These are phyloP conservation scores for Mactra quadrangularis DNA, from an alignment of 1,140 invertebrate species.

Conservation along the genomic window DNA sequence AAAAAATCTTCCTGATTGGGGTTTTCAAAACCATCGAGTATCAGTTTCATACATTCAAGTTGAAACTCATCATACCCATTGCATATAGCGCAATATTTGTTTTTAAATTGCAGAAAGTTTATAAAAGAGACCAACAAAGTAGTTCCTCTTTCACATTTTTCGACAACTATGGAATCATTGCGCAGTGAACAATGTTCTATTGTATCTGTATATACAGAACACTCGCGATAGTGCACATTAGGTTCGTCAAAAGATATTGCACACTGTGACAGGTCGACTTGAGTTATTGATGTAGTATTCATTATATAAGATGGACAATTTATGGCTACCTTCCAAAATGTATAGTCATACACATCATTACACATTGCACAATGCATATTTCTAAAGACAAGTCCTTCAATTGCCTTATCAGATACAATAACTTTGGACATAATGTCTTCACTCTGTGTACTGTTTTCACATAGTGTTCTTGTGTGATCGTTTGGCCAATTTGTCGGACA, in stretches of 20 bases:
- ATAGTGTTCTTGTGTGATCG: not conserved
- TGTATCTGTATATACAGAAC: not conserved
- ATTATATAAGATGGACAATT: not conserved
- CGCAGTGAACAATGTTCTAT: not conserved
- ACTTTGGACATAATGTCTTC: conserved; percentile 3
- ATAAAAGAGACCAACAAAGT: not conserved
- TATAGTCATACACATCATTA: conserved; percentile 11
- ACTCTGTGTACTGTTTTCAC: not conserved
- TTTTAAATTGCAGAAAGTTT: not conserved
- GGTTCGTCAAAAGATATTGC: not conserved
- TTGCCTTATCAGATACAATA: not conserved
- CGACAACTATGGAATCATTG: not conserved
- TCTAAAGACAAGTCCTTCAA: not conserved
- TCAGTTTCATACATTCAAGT: not conserved
- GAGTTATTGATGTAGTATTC: not conserved
- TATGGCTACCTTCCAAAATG: not conserved
- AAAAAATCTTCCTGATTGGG: conserved; percentile 20
- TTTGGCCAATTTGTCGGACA: conserved; percentile 4
- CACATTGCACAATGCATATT: conserved; percentile 15
- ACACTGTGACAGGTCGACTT: not conserved
- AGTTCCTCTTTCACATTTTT: not conserved
- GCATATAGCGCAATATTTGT: conserved; percentile 21
- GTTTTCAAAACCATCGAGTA: not conserved
- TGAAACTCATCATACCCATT: not conserved
- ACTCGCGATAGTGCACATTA: not conserved